Base-by-base conservation (phyloP, 2,113 vertebrate genomes). In the Thalassarche chlororhynchos region DNA sequence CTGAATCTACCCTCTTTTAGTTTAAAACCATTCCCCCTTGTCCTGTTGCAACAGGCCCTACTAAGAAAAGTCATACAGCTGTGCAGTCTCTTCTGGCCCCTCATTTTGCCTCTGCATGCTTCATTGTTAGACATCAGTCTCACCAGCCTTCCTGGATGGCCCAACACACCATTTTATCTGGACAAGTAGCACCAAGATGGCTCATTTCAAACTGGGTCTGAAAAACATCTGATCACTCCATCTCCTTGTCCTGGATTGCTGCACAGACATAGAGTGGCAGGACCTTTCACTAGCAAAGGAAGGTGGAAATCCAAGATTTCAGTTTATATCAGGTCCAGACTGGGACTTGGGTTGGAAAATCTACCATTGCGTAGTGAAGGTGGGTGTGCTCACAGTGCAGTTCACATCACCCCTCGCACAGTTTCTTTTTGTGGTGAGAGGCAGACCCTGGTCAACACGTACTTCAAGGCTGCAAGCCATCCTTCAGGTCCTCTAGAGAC, bases 331-430 rank as follows among this genome's bases (percentile, higher is more conserved):
- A 49, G n/a, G 32, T 49, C 16, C 70, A 11, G 5, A 2, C 24
- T 34, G 66, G 61, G 17, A n/a, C 24, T 72, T 42, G 31, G 32
- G 34, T 3, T n/a, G 62, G 52, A 38, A 46, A 8, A 24, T 8
- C 12, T n/a, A 32, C 47, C 2, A 2, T 0, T 14, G 38, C 0
- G 4, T 32, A 49, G 31, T 47, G 85, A n/a, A 71, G 79, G 34
- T 10, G 36, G 46, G 14, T 40, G 60, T 70, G 75, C 5, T 84
- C 25, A 17, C 25, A n/a, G 32, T 3, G n/a, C n/a, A 46, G 46
- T 5, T 64, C 90, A 65, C 4, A 49, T 40, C 26, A 40, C 4
- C 8, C 49, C 42, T 78, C 57, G 24, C 55, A 65, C 12, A 52
- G 36, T 10, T 54, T 36, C 23, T 52, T 15, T 38, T 6, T 42